A percentile compares a stretch with the other conserved stretches of the same genome.
These are phyloP conservation scores for Xestia rhomboidea DNA, from an alignment of 2,888 invertebrate genomes.

Conservation along the genomic window DNA sequence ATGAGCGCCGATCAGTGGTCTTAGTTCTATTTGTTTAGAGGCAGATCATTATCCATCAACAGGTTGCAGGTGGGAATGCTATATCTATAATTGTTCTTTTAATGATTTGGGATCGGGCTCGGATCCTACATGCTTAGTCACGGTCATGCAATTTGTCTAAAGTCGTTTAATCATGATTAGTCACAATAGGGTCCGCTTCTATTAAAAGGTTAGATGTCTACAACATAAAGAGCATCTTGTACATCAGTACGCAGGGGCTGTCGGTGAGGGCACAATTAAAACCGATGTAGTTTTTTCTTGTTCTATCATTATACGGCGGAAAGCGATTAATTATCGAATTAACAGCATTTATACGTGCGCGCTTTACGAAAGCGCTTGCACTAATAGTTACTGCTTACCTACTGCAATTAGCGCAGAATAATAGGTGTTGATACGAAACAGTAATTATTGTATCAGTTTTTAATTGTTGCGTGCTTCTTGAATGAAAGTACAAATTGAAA, in stretches of 20 bases:
- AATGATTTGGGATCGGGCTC: constrained; percentile 88
- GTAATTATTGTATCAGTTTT: constrained; percentile 29
- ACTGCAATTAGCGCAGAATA: constrained; percentile 45
- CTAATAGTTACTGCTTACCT: constrained; percentile 6
- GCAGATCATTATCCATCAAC: constrained; percentile 88
- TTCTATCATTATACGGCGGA: constrained; percentile 57
- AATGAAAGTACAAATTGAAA: constrained; percentile 36
- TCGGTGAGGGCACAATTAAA: constrained; percentile 64
- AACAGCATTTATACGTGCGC: constrained; percentile 60
- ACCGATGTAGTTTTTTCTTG: constrained; percentile 59
- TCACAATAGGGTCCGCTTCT: constrained; percentile 88
- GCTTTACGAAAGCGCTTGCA: constrained; percentile 41
- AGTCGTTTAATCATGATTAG: constrained; percentile 91
- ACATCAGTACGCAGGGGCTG: constrained; percentile 65
- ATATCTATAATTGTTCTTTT: constrained; percentile 91
- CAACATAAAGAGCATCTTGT: constrained; percentile 81
- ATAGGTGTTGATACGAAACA: constrained; percentile 46
- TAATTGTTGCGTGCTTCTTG: constrained; percentile 30
- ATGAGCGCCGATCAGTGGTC: constrained; percentile 73
- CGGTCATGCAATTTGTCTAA: constrained; percentile 90
- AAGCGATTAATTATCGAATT: constrained; percentile 66
- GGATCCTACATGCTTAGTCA: constrained; percentile 89
- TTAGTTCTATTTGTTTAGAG: constrained; percentile 87
- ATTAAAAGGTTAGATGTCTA: constrained; percentile 86
- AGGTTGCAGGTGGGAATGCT: constrained; percentile 89